A percentile compares a stretch with the other conserved stretches of the same genome.
These are phyloP conservation scores for Ariopsis seemanni DNA, from an alignment of 2,113 vertebrate genomes.

Conservation along the genomic window DNA sequence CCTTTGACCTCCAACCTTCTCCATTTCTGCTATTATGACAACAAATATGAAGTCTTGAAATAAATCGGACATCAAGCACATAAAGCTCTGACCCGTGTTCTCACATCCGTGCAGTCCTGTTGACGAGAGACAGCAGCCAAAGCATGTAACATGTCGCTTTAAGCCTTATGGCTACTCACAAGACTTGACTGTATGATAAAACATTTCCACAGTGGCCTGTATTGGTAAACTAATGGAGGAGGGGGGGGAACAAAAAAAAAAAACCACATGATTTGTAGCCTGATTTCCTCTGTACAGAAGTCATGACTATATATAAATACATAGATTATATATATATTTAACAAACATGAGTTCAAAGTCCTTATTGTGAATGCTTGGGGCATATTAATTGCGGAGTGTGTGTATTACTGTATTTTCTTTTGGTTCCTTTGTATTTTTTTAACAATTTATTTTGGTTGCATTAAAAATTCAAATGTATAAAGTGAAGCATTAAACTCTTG, in stretches of 20 bases:
- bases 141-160: constrained; percentile 92
- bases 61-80: constrained; percentile 68
- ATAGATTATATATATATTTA: constrained; percentile 69
- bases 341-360: constrained; percentile 71
- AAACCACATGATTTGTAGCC: constrained; percentile 75
- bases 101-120: constrained; percentile 77
- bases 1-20: not conserved
- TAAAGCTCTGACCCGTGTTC: constrained; percentile 75
- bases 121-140: constrained; percentile 81
- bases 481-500: constrained; percentile 74
- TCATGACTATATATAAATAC: constrained; percentile 69
- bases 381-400: constrained; percentile 84
- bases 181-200: constrained; percentile 82
- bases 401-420: constrained; percentile 67
- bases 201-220: constrained; percentile 78
- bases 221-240: constrained; percentile 65
- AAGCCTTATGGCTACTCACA: constrained; percentile 82
- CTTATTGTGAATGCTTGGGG: constrained; percentile 82
- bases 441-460: constrained; percentile 66
- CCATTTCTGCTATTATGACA: not conserved
- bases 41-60: constrained; percentile 78
- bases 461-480: constrained; percentile 67
- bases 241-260: constrained; percentile 49
- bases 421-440: constrained; percentile 68
- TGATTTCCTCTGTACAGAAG: constrained; percentile 79